A percentile compares a stretch with the other conserved stretches of the same genome.
These are phyloP conservation scores for Coluber constrictor DNA, from an alignment of 2,797 vertebrate genomes.

Conservation along the genomic window DNA sequence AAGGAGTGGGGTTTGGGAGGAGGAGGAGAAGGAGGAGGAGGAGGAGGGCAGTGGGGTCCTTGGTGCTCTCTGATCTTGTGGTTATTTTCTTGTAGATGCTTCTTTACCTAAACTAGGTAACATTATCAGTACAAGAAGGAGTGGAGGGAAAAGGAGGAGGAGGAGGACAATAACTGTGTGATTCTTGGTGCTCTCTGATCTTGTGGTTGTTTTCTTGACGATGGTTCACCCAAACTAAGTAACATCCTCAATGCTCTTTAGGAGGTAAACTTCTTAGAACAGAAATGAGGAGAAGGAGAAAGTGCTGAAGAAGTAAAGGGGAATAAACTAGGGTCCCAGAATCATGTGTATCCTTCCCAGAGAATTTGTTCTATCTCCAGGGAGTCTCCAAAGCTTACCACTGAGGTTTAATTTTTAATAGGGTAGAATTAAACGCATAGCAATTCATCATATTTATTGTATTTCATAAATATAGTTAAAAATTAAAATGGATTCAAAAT, in stretches of 20 bases:
- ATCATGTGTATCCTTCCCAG: not conserved
- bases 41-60: too few relatives aligned
- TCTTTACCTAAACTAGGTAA: too few relatives aligned
- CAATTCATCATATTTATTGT: not conserved
- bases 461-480: not conserved
- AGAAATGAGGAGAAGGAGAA: not conserved
- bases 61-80: too few relatives aligned
- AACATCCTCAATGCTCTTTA: not conserved
- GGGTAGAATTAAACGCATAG: not conserved
- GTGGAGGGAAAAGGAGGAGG: too few relatives aligned
- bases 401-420: not conserved
- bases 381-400: not conserved
- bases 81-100: too few relatives aligned
- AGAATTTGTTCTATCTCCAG: not conserved
- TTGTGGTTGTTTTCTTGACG: not conserved
- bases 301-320: not conserved
- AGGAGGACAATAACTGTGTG: too few relatives aligned
- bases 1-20: too few relatives aligned
- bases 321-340: not conserved
- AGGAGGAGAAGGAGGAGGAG: too few relatives aligned
- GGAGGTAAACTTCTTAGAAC: not conserved
- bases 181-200: too few relatives aligned
- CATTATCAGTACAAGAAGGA: too few relatives aligned
- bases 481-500: not conserved
- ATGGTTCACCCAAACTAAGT: not conserved